Base-by-base conservation (phyloP, 1,140 invertebrate genomes). In the Drosophila ananassae region DNA sequence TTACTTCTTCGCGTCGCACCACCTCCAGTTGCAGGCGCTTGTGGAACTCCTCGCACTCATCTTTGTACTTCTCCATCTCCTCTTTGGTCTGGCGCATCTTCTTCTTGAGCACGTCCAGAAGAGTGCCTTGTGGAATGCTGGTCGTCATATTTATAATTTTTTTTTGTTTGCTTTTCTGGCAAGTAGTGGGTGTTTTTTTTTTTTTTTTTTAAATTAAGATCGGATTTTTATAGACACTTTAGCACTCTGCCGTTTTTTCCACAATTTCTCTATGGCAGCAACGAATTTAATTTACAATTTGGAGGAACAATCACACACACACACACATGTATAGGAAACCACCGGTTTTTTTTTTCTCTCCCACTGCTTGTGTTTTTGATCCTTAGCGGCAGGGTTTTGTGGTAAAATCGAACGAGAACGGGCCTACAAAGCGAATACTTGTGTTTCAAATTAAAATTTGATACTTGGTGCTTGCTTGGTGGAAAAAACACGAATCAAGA, bases 11-110 rank as follows among this genome's bases (percentile, higher is more conserved):
- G 92, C 97, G 95, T 92, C 97, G 95, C 93, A 97, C 95, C 92
- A 97, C 94, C 95, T 98, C 97, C 89, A 96, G 94, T 94, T 98
- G 97, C 89, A 97, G 94, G 92, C 96, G 95, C 94, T 97, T 97
- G 92, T 97, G 96, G 92, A 95, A 96, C 92, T 98, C 97, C 92
- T 98, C 97, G 92, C 96, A 97, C 92, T 98, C 97, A 93, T 99
- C 98, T 94, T 98, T 98, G 93, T 97, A 98, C 93, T 97, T 96
- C 92, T 99, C 98, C 95, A 98, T 97, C 94, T 99, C 98, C 92
- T 99, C 97, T 94, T 98, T 98, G 71, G 98, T 97, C 92, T 98
- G 97, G 83, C 97, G 95, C 98, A 99, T 99, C 95, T 99, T 99
- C 95, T 99, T 98, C 95, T 99, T 99, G 77, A 99, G 94, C 83